These are phyloP conservation scores for Parazoanthus darwini DNA, from an alignment of 92 coral and sea anemone genomes.

Conservation along the genomic window DNA sequence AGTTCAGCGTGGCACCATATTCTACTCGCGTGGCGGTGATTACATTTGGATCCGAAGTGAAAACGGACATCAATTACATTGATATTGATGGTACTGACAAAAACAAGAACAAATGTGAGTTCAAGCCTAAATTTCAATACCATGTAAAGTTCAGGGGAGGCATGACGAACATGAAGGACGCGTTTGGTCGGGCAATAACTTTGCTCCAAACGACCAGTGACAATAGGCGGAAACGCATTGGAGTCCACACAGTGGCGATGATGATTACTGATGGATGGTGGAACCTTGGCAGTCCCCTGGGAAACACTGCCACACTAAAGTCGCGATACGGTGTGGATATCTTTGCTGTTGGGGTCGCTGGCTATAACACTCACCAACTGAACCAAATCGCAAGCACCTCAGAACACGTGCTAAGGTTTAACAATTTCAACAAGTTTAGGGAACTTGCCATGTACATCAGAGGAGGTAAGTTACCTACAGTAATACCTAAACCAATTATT, in stretches of 20 bases:
- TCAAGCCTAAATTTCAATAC: conserved; percentile 74
- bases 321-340: conserved; percentile 61
- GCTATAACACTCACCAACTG: conserved; percentile 67
- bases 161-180: conserved; percentile 77
- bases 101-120: conserved; percentile 88
- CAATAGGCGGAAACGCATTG: conserved; percentile 54
- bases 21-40: conserved; percentile 89
- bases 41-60: conserved; percentile 70
- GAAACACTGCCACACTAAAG: conserved; percentile 60
- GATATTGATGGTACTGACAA: conserved; percentile 72
- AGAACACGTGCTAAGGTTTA: conserved; percentile 71
- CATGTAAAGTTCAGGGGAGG: conserved; percentile 72
- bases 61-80: conserved; percentile 87
- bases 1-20: conserved; percentile 88
- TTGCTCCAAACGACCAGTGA: conserved; percentile 58
- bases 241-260: conserved; percentile 87
- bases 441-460: conserved; percentile 84
- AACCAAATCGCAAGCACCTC: conserved; percentile 64
- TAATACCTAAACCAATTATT: conserved; percentile 36
- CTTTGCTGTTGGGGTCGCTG: conserved; percentile 86
- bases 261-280: conserved; percentile 95
- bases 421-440: conserved; percentile 63
- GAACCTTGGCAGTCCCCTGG: conserved; percentile 75
- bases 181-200: conserved; percentile 49
- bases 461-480: conserved; percentile 71